Evolutionary conservation across 2,797 vertebrate species (phyloP), one percentile per base, ranked within the genome.

Genomic region (Novumbra hubbsi): DNA sequence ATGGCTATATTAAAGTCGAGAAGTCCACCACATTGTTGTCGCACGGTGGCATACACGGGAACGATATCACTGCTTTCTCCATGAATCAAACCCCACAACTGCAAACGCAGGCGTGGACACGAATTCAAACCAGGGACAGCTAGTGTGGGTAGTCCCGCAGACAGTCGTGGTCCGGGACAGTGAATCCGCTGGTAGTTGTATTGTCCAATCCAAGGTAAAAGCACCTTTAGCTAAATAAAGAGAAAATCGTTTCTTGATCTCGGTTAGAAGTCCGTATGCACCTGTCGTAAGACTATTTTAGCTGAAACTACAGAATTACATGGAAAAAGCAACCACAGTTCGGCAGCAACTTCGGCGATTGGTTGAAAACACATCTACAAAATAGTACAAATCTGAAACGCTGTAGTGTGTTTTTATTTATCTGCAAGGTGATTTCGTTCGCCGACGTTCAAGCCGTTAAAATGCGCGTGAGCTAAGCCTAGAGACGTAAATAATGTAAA

Each of bases 401-500:
- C 45, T 2, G 21, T 6, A 1, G 3, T 45, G 3, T 45, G 5
- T 45, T 45, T 60, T 1, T 60, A 60, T 5, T 11, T n/a, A 5
- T 24, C 21, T 11, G 11, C 55, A 1, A 14, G 30, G 5, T 65
- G 27, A 9, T 34, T 30, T 64, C 28, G 17, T 32, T 3, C 63
- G 21, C 1, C 6, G 2, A 65, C 16, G 28, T 65, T 14, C 30
- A 64, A 72, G 80, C 9, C 41, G 41, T 81, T 60, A 60, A 74
- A 30, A 63, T 80, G 30, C 75, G 84, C 73, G 28, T 3, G 63
- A 76, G 68, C 66, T 73, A 63, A 68, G 34, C 28, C 50, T 76
- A 77, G 65, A 84, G 84, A 82, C 88, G 80, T 63, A 45, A 45
- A 14, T 45, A 12, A 68, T 80, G 86, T 83, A 84, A 79, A 82